These are phyloP conservation scores for Idaea dimidiata DNA, from an alignment of 2,888 invertebrate genomes.

Conservation along the genomic window DNA sequence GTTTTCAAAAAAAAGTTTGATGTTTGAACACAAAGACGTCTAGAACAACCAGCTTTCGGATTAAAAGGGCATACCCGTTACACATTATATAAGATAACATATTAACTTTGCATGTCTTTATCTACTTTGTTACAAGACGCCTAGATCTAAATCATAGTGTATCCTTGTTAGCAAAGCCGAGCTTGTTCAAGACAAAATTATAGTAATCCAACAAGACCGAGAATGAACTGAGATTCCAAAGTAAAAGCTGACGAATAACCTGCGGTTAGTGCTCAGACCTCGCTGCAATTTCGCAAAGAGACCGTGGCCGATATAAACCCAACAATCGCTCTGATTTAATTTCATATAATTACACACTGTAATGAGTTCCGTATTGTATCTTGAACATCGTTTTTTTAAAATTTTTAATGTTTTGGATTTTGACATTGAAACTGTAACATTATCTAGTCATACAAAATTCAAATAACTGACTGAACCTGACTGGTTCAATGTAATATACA, in stretches of 20 bases:
- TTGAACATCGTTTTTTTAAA: not conserved
- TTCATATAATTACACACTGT: conserved; percentile 24
- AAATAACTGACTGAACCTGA: too few species aligned
- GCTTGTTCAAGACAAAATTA: not conserved
- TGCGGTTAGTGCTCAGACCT: conserved; percentile 28
- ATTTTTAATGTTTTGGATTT: too few species aligned
- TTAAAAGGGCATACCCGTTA: too few species aligned
- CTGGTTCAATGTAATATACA: too few species aligned
- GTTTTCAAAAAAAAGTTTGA: too few species aligned
- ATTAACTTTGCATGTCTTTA: too few species aligned
- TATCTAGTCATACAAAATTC: too few species aligned
- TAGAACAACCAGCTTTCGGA: too few species aligned
- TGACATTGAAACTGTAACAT: too few species aligned
- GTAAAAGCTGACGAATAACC: conserved; percentile 44
- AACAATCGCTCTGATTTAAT: conserved; percentile 33
- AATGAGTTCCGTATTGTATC: conserved; percentile 20
- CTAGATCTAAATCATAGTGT: not conserved
- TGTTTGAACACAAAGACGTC: too few species aligned
- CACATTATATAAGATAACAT: too few species aligned
- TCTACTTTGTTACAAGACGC: too few species aligned
- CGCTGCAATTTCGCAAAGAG: conserved; percentile 43
- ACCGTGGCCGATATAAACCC: conserved; percentile 45
- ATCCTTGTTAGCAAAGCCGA: not conserved
- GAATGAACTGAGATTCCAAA: conserved; percentile 17
- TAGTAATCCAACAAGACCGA: conserved; percentile 10